Conservation (phyloP, 53 echinoderm and acorn worm species). For the Apostichopus leukothele region DNA sequence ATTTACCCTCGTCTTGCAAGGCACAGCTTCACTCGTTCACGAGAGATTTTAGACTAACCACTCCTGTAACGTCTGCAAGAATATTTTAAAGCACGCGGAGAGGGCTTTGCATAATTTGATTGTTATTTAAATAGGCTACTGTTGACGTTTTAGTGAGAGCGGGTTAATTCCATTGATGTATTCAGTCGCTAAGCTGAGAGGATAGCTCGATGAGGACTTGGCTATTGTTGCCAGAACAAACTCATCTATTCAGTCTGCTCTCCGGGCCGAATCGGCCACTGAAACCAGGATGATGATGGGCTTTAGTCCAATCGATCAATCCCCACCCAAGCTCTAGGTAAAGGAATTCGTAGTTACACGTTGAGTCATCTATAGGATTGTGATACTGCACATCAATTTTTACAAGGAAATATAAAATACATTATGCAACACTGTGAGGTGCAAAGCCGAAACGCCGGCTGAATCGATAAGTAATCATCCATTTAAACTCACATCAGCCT, state of each 20-base stretch:
- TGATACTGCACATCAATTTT: no score
- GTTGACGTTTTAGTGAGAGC: neutral
- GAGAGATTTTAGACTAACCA: conserved; percentile 28
- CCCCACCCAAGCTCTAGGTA: neutral
- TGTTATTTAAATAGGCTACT: conserved; percentile 24
- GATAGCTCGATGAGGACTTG: neutral
- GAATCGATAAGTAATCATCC: no score
- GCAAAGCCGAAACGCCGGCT: no score
- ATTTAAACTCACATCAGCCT: no score
- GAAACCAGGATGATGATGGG: neutral
- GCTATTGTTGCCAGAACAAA: conserved; percentile 26
- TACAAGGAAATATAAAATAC: no score
- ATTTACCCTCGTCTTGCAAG: neutral
- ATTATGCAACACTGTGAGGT: no score
- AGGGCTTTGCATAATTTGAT: conserved; percentile 30
- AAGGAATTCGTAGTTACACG: neutral
- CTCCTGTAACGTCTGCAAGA: neutral
- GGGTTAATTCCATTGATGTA: neutral
- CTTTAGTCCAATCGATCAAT: neutral
- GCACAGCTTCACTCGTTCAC: neutral
- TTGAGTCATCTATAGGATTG: no score
- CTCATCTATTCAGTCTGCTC: neutral
- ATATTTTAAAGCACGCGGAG: conserved; percentile 26
- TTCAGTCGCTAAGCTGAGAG: neutral
- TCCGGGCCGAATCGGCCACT: conserved; percentile 11